Conservation (phyloP, 2,113 vertebrate genomes). For the Lasiurus borealis region DNA sequence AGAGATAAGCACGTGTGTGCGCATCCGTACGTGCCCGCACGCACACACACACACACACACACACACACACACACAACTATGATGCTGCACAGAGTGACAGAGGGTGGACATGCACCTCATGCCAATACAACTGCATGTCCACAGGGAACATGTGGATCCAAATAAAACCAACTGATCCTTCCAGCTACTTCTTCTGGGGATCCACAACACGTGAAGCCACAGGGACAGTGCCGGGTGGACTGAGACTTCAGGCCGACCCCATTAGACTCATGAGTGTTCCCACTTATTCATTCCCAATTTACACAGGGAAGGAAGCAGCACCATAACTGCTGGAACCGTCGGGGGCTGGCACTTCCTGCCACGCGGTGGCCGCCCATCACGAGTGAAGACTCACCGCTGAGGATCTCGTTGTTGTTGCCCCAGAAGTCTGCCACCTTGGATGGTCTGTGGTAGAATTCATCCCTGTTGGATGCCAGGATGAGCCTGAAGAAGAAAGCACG, state of each 20-base stretch:
- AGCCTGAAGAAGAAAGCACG: conserved; percentile 88
- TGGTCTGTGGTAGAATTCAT: conserved; percentile 95
- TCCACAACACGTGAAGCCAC: accelerated
- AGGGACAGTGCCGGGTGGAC: background rate
- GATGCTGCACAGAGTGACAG: background rate
- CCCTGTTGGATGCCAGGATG: conserved; percentile 98
- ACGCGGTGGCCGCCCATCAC: no score
- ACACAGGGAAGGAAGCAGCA: background rate
- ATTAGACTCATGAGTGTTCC: accelerated
- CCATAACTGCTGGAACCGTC: background rate
- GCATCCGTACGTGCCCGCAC: accelerated
- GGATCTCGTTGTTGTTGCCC: conserved; percentile 93
- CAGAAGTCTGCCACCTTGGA: conserved; percentile 95
- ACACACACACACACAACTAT: no score
- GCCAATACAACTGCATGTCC: background rate
- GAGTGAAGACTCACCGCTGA: conserved; percentile 92
- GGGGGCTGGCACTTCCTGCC: background rate
- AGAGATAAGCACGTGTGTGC: accelerated
- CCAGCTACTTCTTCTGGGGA: background rate
- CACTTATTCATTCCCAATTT: background rate
- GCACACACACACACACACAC: no score
- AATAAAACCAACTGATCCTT: background rate
- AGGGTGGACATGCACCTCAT: background rate
- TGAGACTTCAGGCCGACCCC: background rate
- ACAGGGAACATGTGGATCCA: background rate